Conservation (phyloP, 1,140 invertebrate species). For the Drosophila busckii region DNA sequence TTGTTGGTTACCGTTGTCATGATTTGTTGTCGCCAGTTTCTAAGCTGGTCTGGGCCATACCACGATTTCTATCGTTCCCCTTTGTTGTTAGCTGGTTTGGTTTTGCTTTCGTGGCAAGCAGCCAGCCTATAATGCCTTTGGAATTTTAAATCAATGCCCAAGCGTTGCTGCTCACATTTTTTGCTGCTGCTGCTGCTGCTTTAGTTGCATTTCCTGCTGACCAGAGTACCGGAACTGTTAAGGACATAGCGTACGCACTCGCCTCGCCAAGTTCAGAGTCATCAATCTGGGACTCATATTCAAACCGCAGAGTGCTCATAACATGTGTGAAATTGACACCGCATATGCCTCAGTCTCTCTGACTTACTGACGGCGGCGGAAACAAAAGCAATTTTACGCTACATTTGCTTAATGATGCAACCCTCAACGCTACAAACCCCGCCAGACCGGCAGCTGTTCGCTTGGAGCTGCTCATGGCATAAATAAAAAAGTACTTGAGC, state of each 20-base stretch:
- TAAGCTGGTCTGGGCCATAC: conserved; percentile 36
- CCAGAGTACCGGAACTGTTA: conserved; percentile 42
- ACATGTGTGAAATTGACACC: conserved; percentile 74
- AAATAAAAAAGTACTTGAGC: conserved; percentile 19
- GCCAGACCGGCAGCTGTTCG: conserved; percentile 34
- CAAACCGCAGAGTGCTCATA: conserved; percentile 64
- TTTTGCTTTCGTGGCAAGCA: conserved; percentile 37
- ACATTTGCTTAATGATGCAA: conserved; percentile 69
- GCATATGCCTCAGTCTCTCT: conserved; percentile 49
- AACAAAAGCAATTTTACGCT: conserved; percentile 67
- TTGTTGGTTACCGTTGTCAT: conserved; percentile 48
- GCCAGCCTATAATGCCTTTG: conserved; percentile 19
- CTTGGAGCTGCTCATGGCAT: conserved; percentile 21
- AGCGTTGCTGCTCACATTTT: conserved; percentile 10
- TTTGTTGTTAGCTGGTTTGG: conserved; percentile 16
- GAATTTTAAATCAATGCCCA: conserved; percentile 54
- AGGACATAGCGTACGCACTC: conserved; percentile 34
- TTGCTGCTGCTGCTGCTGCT: conserved; percentile 3
- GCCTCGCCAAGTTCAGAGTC: conserved; percentile 28
- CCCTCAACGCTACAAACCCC: conserved; percentile 17
- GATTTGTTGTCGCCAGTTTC: conserved; percentile 60
- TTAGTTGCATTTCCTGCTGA: conserved; percentile 47
- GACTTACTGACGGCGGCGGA: conserved; percentile 41
- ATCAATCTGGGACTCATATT: conserved; percentile 54
- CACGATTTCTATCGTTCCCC: conserved; percentile 39